Evolutionary conservation across 2,888 invertebrate species (phyloP), one percentile per base, ranked within the genome.

Genomic region (Branchellion lobata): DNA sequence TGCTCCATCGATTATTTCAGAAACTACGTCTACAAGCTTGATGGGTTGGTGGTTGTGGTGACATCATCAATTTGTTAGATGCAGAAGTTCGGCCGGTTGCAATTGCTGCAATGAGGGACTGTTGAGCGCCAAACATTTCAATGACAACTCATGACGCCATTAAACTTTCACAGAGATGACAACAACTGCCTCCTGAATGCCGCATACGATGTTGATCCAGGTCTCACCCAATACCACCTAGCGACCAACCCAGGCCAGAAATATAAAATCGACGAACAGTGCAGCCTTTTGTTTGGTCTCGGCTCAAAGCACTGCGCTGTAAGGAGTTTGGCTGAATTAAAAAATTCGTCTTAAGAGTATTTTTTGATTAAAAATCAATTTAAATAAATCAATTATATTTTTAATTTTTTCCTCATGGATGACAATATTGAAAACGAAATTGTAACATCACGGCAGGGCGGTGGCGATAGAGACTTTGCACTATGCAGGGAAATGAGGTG

Each of bases 191-290:
- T 81, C 21, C 61, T 79, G 11, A 80, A 80, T 65, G 40, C 24
- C 0, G 80, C 80, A 8, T n/a, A 1, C 3, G 24, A 71, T 18
- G n/a, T 18, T 0, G 78, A 78, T 29, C 73, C 73, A 24, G 40
- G 21, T 29, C 33, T 69, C 27, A 31, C 27, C 14, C 24, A 51
- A 8, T n/a, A 24, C 24, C 72, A 72, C 33, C 61, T 80, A 34
- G 29, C 5, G 5, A n/a, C 5, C 1, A 72, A 82, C n/a, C 85
- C 85, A 1, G 86, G 86, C 0, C 84, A 85, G 77, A 78, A 82
- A 18, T 84, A 83, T 78, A 79, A 79, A 24, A 83, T 84, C n/a
- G 85, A 86, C 78, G 82, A 84, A 18, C 86, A 86, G 79, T 86
- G 86, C 71, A 80, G 82, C 24, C 81, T 84, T 40, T 83, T 85